Evolutionary conservation across 2,888 invertebrate genomes (phyloP), one percentile per base, ranked within the genome.

Genomic region (Lepidocyrtinus sp.): DNA sequence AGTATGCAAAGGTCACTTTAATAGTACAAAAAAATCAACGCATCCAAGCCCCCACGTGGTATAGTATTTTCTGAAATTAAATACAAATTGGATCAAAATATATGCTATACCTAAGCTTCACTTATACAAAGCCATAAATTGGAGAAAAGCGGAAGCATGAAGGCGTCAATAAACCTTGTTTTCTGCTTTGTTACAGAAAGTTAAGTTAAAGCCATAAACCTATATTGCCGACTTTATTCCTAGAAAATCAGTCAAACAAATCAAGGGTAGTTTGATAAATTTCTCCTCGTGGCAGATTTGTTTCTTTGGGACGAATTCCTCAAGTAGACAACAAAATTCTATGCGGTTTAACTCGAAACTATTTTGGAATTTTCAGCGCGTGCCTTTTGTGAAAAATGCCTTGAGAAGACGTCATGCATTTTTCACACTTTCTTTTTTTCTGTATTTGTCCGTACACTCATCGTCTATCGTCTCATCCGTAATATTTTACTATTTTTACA

Each of bases 221-320:
- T n/a, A n/a, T n/a, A n/a, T n/a, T 59, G 21, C 59, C 59, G 19
- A 59, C 22, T 59, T n/a, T 59, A 59, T 59, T 59, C 59, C 59
- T 15, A 19, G 59, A 59, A 59, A 15, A 59, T 59, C 59, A 59
- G 59, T 59, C 59, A 59, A 59, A 59, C 59, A 59, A 59, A 59
- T 59, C 59, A 59, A 59, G 59, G 59, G 59, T 59, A 21, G 59
- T 15, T 59, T 59, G 59, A 59, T 59, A 59, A 59, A 59, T 59
- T 21, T 21, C n/a, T n/a, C 19, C 59, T 22, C 19, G 21, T 59
- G 59, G 59, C 59, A 59, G 59, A 59, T 59, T 59, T 59, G 59
- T 59, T 59, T 59, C 59, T 2, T 59, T 59, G 19, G n/a, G 21
- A 21, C 9, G 59, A 59, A 59, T 59, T 59, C 59, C 59, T 59